Percentiles rank a stretch among this genome's conserved stretches.
Evolutionary conservation across 2,888 invertebrate genomes (phyloP).

Genomic region (Cerastis rubricosa): DNA sequence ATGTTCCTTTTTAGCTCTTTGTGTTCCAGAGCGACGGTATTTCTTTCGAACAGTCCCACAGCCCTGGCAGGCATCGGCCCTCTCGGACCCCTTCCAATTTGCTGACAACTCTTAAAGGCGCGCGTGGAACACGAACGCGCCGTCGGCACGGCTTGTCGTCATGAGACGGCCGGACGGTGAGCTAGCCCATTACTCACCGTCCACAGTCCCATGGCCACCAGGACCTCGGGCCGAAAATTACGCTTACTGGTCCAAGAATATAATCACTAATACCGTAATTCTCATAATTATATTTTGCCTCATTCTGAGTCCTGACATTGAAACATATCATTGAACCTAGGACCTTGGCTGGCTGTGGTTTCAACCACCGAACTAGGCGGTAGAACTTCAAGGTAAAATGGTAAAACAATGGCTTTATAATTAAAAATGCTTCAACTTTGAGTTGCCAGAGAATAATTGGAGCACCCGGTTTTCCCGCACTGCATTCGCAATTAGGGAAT

Average conservation of each 20-base stretch:
- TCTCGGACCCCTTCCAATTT: too few species aligned
- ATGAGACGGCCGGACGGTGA: too few species aligned
- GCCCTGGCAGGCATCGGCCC: too few species aligned
- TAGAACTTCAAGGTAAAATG: constrained; percentile 11
- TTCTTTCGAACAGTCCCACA: too few species aligned
- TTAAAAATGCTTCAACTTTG: not conserved
- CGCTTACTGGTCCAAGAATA: not conserved
- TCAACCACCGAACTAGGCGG: not conserved
- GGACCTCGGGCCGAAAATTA: not conserved
- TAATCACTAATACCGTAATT: not conserved
- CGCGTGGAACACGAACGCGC: too few species aligned
- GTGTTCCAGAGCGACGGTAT: too few species aligned
- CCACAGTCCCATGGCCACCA: too few species aligned
- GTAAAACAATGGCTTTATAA: not conserved
- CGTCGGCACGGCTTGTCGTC: too few species aligned
- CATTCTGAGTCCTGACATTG: not conserved
- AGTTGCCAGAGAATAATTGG: constrained; percentile 5
- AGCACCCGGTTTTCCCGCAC: constrained; percentile 10
- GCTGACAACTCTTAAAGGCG: too few species aligned
- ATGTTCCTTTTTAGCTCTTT: too few species aligned
- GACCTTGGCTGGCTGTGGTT: constrained; percentile 9
- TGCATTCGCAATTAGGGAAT: constrained; percentile 19
- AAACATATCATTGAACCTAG: constrained; percentile 6
- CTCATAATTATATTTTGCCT: not conserved
- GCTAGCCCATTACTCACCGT: too few species aligned